Base-by-base conservation (phyloP, 2,797 vertebrate genomes). In the Clarias laeviceps region DNA sequence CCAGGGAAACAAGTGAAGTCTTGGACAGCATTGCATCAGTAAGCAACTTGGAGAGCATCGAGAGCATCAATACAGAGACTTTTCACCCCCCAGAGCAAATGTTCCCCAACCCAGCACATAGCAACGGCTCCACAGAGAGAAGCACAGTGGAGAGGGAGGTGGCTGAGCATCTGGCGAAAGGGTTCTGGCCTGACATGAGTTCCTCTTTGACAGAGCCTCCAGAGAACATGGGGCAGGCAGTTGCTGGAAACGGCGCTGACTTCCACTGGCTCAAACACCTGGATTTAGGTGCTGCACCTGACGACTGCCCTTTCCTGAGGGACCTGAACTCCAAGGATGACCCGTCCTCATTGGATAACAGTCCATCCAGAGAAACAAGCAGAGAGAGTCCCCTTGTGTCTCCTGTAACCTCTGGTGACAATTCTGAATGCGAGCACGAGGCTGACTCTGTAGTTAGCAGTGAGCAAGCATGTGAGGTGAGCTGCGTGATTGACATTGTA, bases 111-210 rank as follows among this genome's bases (percentile, higher is more conserved):
- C 64, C 82, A n/a, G 37, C 57, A 45, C 87, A 82, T 0, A 89
- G 91, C 32, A 90, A 92, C 83, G 90, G 87, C 59, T 85, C 82
- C 74, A 87, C 80, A 2, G 92, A 94, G 77, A 92, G 97, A 82
- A 99, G 97, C 85, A 97, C 94, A 0, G 97, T 97, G 77, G 98
- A 99, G 87, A 96, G 97, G 76, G 98, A 99, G 89, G 97, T 99
- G 83, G 98, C 98, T 0, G 97, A 99, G 90, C 98, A 99, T 93
- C 93, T 99, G 15, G 98, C 98, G 0, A 96, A 97, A 88, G 97
- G 98, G 6, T 99, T 99, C 91, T 99, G 98, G 98, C 92, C 95
- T 50, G 96, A 99, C 82, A 87, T 97, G 20, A 96, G 94, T 86
- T 94, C 92, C n/a, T 87, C 95, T 82, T 93, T 94, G 54, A 93